Evolutionary conservation across 2,797 vertebrate genomes (phyloP), one percentile per base, ranked within the genome.

Genomic region (Thaleichthys pacificus): DNA sequence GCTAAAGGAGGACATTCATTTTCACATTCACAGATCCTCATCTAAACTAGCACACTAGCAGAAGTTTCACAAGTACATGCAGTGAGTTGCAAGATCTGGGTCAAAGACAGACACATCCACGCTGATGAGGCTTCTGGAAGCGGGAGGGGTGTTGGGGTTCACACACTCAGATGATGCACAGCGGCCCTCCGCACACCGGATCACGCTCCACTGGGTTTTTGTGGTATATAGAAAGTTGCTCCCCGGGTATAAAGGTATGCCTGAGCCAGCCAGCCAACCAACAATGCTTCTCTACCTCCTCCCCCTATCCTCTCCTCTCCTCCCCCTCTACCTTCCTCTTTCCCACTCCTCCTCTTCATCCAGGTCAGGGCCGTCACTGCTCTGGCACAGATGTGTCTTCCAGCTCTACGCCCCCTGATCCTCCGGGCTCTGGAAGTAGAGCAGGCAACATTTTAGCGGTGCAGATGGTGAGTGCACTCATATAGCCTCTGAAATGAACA

Each of bases 21-120:
- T 83, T 89, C 87, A 87, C 84, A 88, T 90, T 91, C 89, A 91
- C 90, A 90, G 85, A 89, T 86, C 82, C 83, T 89, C 86, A 74
- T 85, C 88, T 91, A 90, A 91, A 90, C 87, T 90, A 93, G 91
- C 89, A 93, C 90, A 91, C 85, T 71, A 91, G 79, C 89, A 92
- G 91, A 91, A 89, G 87, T 91, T 90, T 90, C 89, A 92, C 90
- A 91, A 91, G 89, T 89, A 91, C 91, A 93, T 93, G 91, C 91
- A 91, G 88, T 86, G 86, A 89, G 86, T 90, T 87, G 91, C 87
- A 90, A 89, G 85, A 90, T 90, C 87, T 89, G 88, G 89, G 90
- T 91, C 89, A 91, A 84, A 89, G 86, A 91, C 78, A 51, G 49
- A 51, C 51, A 54, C 51, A 89, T 89, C 85, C 87, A 83, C 76